Evolutionary conservation across 2,113 vertebrate genomes (phyloP).

Genomic region (Scytalopus superciliaris): DNA sequence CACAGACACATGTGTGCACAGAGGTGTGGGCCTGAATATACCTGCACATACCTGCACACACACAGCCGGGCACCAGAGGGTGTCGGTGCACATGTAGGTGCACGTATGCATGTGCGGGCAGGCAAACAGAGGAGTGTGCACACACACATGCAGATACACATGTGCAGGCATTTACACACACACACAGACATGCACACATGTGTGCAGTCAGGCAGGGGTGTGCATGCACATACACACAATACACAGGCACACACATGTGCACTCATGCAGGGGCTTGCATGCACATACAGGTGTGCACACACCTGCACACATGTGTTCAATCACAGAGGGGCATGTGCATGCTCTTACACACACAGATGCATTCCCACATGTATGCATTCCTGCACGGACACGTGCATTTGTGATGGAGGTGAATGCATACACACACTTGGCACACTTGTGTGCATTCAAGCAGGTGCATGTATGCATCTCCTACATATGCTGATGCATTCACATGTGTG

Average conservation of each 20-base stretch:
- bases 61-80: background rate
- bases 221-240: background rate
- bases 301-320: background rate
- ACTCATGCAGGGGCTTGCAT: background rate
- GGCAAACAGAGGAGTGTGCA: accelerated
- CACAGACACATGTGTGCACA: background rate
- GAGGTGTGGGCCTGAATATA: accelerated
- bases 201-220: background rate
- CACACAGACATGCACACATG: background rate
- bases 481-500: background rate
- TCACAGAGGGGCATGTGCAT: background rate
- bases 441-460: too few relatives aligned
- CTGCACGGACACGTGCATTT: background rate
- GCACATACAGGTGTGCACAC: background rate
- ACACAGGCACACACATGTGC: background rate
- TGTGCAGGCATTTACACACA: background rate
- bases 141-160: background rate
- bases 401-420: background rate
- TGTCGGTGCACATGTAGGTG: background rate
- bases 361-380: background rate
- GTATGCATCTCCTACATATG: background rate
- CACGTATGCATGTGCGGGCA: accelerated
- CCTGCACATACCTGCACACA: background rate
- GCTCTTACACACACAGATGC: too few relatives aligned
- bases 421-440: background rate